Percentiles rank a stretch among this genome's conserved stretches.
These are phyloP conservation scores for Hydra vulgaris DNA, from an alignment of 30 jellyfish, hydroid and myxozoan species.

Conservation along the genomic window DNA sequence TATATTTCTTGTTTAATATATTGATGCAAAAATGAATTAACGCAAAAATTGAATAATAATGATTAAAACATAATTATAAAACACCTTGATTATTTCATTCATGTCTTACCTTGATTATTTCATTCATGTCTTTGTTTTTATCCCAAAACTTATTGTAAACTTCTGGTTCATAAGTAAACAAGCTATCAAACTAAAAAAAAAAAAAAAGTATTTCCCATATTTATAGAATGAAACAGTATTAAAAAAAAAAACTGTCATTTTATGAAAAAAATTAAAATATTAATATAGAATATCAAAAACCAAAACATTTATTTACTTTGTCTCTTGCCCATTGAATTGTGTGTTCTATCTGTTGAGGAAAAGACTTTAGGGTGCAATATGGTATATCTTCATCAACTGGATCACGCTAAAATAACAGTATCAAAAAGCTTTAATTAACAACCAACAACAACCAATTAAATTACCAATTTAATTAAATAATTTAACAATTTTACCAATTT, in stretches of 20 bases:
- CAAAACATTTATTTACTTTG: conserved; percentile 29
- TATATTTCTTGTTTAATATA: no score
- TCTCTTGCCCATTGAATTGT: conserved; percentile 97
- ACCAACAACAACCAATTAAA: background rate
- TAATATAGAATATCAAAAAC: no score
- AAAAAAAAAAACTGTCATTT: no score
- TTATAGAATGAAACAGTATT: no score
- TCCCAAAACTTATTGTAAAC: conserved; percentile 70
- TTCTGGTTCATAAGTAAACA: conserved; percentile 55
- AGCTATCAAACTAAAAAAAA: conserved; percentile 44
- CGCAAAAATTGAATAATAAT: no score
- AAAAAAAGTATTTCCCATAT: background rate
- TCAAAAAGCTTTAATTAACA: background rate
- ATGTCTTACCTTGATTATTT: conserved; percentile 42
- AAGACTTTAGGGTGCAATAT: conserved; percentile 73
- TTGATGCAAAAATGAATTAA: no score
- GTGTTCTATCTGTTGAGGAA: conserved; percentile 84
- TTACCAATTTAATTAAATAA: no score
- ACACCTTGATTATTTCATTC: no score
- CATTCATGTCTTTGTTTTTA: conserved; percentile 11
- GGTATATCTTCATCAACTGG: conserved; percentile 86
- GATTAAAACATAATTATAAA: no score
- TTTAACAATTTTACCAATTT: no score
- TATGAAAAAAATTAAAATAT: no score
- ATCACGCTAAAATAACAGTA: conserved; percentile 42